Evolutionary conservation across 1,140 invertebrate genomes (phyloP).

Genomic region (Trialeurodes vaporariorum): DNA sequence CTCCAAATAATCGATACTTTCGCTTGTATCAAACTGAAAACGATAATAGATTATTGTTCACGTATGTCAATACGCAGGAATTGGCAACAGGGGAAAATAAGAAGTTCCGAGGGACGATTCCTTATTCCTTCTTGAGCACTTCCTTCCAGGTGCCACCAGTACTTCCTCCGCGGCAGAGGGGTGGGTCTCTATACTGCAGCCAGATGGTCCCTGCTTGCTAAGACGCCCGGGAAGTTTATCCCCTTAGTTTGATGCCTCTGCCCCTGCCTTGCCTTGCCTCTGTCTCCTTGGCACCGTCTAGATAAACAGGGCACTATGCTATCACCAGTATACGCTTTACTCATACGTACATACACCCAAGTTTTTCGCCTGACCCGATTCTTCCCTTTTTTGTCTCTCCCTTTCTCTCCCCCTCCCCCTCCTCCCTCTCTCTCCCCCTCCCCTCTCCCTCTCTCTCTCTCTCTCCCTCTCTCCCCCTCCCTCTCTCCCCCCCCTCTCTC

Average conservation of each 20-base stretch:
- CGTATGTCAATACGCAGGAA: too few relatives aligned
- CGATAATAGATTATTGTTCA: too few relatives aligned
- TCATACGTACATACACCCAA: neutral
- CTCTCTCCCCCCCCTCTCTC: neutral
- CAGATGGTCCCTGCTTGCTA: neutral
- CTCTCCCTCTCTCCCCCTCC: neutral
- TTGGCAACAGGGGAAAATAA: too few relatives aligned
- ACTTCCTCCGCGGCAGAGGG: neutral
- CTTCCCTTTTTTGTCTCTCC: neutral
- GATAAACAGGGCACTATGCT: neutral
- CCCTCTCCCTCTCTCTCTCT: neutral
- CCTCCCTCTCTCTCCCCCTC: neutral
- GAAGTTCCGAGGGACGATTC: neutral
- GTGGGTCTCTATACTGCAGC: neutral
- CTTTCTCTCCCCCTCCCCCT: neutral
- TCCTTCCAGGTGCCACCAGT: neutral
- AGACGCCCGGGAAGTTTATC: too few relatives aligned
- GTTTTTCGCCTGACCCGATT: neutral
- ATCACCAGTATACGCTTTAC: too few relatives aligned
- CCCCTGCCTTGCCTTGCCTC: too few relatives aligned
- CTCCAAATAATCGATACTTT: too few relatives aligned
- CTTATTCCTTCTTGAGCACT: too few relatives aligned
- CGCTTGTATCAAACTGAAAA: too few relatives aligned
- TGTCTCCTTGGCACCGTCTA: neutral
- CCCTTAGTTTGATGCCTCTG: too few relatives aligned